Evolutionary conservation across 2,888 invertebrate genomes (phyloP), one percentile per base, ranked within the genome.

Genomic region (Nineta flava): DNA sequence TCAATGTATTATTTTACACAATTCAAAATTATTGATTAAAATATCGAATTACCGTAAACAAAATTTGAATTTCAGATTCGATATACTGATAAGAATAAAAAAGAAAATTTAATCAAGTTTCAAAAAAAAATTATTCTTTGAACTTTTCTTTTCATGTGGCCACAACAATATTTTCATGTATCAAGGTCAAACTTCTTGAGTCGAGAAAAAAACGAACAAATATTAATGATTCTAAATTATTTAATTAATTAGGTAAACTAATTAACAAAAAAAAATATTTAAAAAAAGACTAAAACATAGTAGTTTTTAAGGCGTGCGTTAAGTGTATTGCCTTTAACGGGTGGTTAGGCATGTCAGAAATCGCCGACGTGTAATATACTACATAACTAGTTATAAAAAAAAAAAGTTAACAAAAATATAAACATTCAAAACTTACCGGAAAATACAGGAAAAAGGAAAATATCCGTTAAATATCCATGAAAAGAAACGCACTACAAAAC

Each of bases 241-340:
- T 26, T 7, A 26, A 26, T 26, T 26, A 26, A 26, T 26, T 26
- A 26, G 7, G 26, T 7, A 38, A 13, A 38, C n/a, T 13, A 38
- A 38, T 38, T 38, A 38, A 38, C n/a, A 13, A 38, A 38, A 38
- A 32, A 32, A 38, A 38, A 3, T 10, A 2, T 13, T 9, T 13
- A 38, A 15, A 13, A 38, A 9, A 13, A 13, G 12, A 38, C 38
- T 13, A n/a, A 13, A 15, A 38, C 4, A 38, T 38, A 42, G 16
- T 43, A 12, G 13, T 12, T 16, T 19, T 9, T 9, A 43, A 17
- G 43, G 43, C 17, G 43, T 17, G n/a, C 32, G 34, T 15, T n/a
- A n/a, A 48, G 42, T 41, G 26, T 40, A 48, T 57, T 54, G 53
- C 55, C 56, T 57, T 58, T 57, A 56, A 59, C 59, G 59, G 58